These are phyloP conservation scores for Ophioderma brevispina DNA, from an alignment of 35 echinoderm and acorn worm species.

Conservation along the genomic window DNA sequence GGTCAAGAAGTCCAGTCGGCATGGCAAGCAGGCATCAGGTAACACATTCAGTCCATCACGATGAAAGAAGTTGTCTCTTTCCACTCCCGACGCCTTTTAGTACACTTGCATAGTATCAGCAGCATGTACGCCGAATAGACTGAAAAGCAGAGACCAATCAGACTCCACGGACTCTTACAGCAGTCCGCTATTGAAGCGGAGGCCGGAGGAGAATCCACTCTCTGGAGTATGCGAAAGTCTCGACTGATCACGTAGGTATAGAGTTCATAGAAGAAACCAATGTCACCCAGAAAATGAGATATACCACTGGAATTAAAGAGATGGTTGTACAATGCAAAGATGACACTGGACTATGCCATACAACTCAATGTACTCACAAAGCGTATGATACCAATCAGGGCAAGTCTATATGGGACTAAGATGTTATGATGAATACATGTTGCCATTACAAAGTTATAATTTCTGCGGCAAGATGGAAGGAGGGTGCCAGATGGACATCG, in stretches of 20 bases:
- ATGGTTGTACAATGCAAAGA: slow-evolving; percentile 76
- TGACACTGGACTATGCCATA: slow-evolving; percentile 79
- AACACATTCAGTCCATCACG: slow-evolving; percentile 89
- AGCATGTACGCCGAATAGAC: slow-evolving; percentile 87
- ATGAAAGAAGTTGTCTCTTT: slow-evolving; percentile 48
- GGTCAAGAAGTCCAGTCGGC: slow-evolving; percentile 71
- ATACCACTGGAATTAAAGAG: slow-evolving; percentile 83
- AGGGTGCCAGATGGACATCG: slow-evolving; percentile 26
- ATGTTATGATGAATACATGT: slow-evolving; percentile 68
- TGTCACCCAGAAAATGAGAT: slow-evolving; percentile 65
- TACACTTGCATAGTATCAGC: slow-evolving; percentile 87
- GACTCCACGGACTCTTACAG: slow-evolving; percentile 93
- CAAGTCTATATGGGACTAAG: slow-evolving; percentile 55
- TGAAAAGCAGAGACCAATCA: slow-evolving; percentile 86
- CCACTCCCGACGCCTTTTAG: slow-evolving; percentile 74
- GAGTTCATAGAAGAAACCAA: slow-evolving; percentile 69
- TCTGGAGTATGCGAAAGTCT: slow-evolving; percentile 43
- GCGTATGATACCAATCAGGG: slow-evolving; percentile 60
- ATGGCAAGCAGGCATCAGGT: slow-evolving; percentile 81
- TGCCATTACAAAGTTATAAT: slow-evolving; percentile 48
- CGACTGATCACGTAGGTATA: slow-evolving; percentile 70
- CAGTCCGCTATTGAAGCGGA: slow-evolving; percentile 83
- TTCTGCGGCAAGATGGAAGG: slow-evolving; percentile 47
- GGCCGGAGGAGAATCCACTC: slow-evolving; percentile 66
- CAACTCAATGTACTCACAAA: slow-evolving; percentile 75